Conservation (phyloP, 2,113 vertebrate genomes). For the Cairina moschata region DNA sequence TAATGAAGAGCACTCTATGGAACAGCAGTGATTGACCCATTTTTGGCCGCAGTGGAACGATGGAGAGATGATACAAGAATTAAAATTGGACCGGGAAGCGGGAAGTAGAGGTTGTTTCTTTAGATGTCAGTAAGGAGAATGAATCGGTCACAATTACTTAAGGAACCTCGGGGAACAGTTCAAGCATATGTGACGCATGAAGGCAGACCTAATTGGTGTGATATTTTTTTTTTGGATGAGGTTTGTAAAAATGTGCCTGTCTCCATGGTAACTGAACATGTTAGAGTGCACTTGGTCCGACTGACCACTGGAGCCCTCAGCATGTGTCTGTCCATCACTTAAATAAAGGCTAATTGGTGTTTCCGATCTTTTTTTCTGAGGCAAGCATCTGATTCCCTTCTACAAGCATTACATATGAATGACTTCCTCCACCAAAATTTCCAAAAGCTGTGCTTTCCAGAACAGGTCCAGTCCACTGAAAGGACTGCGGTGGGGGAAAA, state of each 20-base stretch:
- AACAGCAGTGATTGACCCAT: not conserved
- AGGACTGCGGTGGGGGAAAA: not conserved
- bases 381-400: not conserved
- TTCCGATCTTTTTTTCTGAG: not conserved
- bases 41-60: not conserved
- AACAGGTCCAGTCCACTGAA: not conserved
- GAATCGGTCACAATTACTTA: constrained; percentile 47
- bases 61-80: not conserved
- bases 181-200: not conserved
- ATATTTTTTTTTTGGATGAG: not conserved
- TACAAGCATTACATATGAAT: not conserved
- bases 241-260: not conserved
- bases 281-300: not conserved
- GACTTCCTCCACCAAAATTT: not conserved
- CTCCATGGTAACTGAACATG: not conserved
- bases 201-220: constrained; percentile 46
- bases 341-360: not conserved
- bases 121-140: constrained; percentile 41
- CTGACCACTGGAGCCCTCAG: constrained; percentile 7
- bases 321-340: not conserved
- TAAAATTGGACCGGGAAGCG: not conserved
- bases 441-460: not conserved
- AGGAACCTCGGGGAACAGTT: constrained; percentile 14
- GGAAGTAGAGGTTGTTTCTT: constrained; percentile 24
- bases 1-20: not conserved